Evolutionary conservation across 2,888 invertebrate genomes (phyloP).

Genomic region (Hyalella azteca): DNA sequence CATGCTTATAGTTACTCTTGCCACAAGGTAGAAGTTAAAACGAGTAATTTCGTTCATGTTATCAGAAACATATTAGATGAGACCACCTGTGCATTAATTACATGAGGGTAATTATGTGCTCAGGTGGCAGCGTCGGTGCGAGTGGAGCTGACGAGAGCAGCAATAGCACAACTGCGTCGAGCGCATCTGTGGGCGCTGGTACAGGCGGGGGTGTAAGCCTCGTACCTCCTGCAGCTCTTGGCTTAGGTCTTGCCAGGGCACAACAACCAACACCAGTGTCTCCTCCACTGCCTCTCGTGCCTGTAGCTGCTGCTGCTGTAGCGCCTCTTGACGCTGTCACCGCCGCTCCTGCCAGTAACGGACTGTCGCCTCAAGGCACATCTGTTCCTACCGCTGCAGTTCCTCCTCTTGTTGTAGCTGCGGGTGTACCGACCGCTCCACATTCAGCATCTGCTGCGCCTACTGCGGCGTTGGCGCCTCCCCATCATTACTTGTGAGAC

Average conservation of each 20-base stretch:
- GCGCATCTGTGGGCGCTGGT: background rate
- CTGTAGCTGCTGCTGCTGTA: conserved; percentile 6
- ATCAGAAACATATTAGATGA: no score
- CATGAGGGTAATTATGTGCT: background rate
- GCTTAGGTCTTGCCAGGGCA: conserved; percentile 2
- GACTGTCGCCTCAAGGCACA: background rate
- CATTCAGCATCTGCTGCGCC: conserved; percentile 2
- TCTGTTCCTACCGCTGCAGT: background rate
- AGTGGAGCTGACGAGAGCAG: conserved; percentile 11
- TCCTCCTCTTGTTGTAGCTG: conserved; percentile 14
- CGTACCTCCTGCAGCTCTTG: background rate
- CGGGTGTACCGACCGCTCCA: background rate
- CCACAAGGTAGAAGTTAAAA: no score
- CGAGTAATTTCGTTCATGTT: no score
- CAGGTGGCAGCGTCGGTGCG: conserved; percentile 12
- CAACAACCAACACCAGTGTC: background rate
- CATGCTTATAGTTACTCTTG: no score
- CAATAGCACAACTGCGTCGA: conserved; percentile 11
- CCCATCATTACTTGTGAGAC: background rate
- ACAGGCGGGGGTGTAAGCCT: background rate
- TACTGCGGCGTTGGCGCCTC: background rate
- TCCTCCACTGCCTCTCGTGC: background rate
- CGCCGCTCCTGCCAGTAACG: background rate
- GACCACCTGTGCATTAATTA: no score
- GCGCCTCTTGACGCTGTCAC: background rate